These are phyloP conservation scores for Drosophila sucinea DNA, from an alignment of 1,140 invertebrate genomes.

Conservation along the genomic window DNA sequence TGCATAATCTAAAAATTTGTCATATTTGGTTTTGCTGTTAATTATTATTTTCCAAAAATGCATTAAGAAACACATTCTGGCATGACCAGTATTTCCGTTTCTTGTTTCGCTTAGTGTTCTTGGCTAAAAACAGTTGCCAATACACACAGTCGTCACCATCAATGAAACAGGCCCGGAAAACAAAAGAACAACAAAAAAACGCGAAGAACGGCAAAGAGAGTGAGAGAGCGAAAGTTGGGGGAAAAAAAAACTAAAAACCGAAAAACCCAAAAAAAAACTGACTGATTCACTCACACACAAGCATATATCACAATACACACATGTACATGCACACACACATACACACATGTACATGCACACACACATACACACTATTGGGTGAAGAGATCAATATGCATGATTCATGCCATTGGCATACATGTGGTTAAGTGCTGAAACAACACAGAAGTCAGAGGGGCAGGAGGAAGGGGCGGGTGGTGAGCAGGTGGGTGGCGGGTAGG, in stretches of 20 bases:
- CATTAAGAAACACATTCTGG: not conserved
- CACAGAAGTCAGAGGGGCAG: not conserved
- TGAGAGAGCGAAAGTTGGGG: not conserved
- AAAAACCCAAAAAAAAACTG: constrained; percentile 10
- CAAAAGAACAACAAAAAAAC: not conserved
- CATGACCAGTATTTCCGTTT: constrained; percentile 6
- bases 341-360: not conserved
- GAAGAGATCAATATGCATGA: constrained; percentile 13
- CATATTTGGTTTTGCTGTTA: not conserved
- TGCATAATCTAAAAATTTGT: constrained; percentile 1
- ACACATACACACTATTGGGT: constrained; percentile 5
- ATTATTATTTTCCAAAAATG: not conserved
- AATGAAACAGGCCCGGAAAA: constrained; percentile 6
- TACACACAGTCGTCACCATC: constrained; percentile 2
- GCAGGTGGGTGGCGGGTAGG: too few relatives aligned
- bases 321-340: not conserved
- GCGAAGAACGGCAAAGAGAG: not conserved
- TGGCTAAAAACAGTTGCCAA: constrained; percentile 10
- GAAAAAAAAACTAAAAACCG: not conserved
- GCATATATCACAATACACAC: not conserved
- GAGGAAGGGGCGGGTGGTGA: not conserved
- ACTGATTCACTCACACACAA: not conserved
- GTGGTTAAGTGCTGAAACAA: constrained; percentile 11
- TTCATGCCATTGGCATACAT: constrained; percentile 13
- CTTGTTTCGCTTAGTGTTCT: constrained; percentile 3